phyloP scores from a whole-genome alignment of 2,797 vertebrate species.

The Sebastes melanostomus region DNA sequence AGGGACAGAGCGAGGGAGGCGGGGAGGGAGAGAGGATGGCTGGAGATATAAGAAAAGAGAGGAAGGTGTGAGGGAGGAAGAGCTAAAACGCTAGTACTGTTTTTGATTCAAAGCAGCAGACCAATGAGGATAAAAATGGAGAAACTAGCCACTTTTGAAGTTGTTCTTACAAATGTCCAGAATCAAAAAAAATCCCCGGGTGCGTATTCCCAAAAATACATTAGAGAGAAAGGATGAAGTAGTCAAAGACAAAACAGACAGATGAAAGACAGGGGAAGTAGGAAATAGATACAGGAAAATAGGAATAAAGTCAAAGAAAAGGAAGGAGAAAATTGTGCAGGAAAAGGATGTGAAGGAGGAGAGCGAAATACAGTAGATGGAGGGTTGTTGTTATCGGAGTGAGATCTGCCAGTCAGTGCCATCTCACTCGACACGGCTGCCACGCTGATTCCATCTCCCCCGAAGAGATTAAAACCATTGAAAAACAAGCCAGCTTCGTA shows the following conservation, averaged over 20 bases:
- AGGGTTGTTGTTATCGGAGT: slow-evolving; percentile 57
- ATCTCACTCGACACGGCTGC: slow-evolving; percentile 63
- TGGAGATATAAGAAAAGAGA: slow-evolving; percentile 44
- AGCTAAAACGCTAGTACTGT: slow-evolving; percentile 12
- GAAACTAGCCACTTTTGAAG: slow-evolving; percentile 36
- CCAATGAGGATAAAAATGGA: slow-evolving; percentile 7
- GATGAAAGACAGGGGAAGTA: slow-evolving; percentile 52
- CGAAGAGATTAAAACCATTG: slow-evolving; percentile 65
- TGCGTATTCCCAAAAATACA: slow-evolving; percentile 42
- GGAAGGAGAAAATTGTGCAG: slow-evolving; percentile 18
- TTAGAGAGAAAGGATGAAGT: slow-evolving; percentile 13
- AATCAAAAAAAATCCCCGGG: slow-evolving; percentile 19
- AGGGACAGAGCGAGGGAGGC: slow-evolving; percentile 50
- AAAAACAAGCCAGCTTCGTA: slow-evolving; percentile 50
- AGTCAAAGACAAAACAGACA: slow-evolving; percentile 26
- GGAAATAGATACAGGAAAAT: slow-evolving; percentile 16
- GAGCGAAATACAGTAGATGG: slow-evolving; percentile 15
- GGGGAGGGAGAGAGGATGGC: slow-evolving; percentile 33
- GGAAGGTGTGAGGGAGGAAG: slow-evolving; percentile 20
- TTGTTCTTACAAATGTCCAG: slow-evolving; percentile 39
- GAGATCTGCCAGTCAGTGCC: slow-evolving; percentile 71
- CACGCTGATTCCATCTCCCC: slow-evolving; percentile 59
- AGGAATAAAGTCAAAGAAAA: slow-evolving; percentile 44
- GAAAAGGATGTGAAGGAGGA: slow-evolving; percentile 20
- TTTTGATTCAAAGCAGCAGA: slow-evolving; percentile 49